Evolutionary conservation across 1,140 invertebrate species (phyloP), one percentile per base, ranked within the genome.

Genomic region (Hylaeus volcanicus): DNA sequence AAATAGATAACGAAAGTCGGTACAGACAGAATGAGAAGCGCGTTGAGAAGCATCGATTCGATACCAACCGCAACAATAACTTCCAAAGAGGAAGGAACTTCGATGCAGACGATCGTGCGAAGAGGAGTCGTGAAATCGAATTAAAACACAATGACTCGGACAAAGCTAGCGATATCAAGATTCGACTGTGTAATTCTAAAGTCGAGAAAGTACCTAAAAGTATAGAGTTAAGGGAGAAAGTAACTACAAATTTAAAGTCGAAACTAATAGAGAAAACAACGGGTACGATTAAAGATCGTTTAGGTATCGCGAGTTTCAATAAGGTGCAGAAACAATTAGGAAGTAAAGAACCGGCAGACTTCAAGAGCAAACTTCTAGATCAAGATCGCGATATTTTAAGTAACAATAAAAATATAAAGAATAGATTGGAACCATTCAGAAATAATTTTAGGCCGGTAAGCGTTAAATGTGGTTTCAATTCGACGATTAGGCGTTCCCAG

Each of bases 381-480:
- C 61, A 73, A 53, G 85, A 78, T 69, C 88, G 90, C 48, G 92
- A 88, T 88, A 74, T 86, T 84, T 0, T 85, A 79, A 81, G 86
- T 86, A 88, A 91, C 88, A 92, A 91, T 88, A 90, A 94, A 89
- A 93, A 94, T 90, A 66, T 93, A 81, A 92, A 93, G 89, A 85
- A 94, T 85, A 77, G 94, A 90, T 75, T 93, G 48, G 92, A 92
- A 81, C 92, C 93, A 45, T 88, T 94, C 68, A 91, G 90, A 68
- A 94, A 90, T 55, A 89, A 92, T 86, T 94, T 88, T 86, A 90
- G 58, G 84, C 89, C 81, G 45, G 84, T 60, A 84, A 88, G 11
- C 51, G 71, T 76, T 70, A 86, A 68, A 82, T 15, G 85, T 84
- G 45, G 83, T 68, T 79, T 72, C 55, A 70, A 80, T 70, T 43